Conservation (phyloP, 2,797 vertebrate genomes). For the Bufotes viridis region DNA sequence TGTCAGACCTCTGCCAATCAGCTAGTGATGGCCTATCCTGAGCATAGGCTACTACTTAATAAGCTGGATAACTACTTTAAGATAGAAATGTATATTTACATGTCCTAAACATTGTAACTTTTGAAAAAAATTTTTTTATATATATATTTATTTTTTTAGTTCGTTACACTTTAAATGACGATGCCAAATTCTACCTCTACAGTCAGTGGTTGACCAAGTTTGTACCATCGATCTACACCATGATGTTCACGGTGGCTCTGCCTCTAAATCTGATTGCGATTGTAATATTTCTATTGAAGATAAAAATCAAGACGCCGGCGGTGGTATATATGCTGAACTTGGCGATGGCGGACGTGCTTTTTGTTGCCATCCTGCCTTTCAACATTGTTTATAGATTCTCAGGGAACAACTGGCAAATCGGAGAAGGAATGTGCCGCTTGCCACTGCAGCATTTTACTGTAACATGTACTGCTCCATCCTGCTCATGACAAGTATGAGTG, state of each 20-base stretch:
- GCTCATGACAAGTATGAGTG: constrained; percentile 88
- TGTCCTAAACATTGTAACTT: background rate
- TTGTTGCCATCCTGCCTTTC: constrained; percentile 83
- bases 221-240: constrained; percentile 85
- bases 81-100: no score
- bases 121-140: background rate
- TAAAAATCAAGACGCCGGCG: constrained; percentile 85
- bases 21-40: no score
- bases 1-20: no score
- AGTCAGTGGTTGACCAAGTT: constrained; percentile 81
- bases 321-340: constrained; percentile 91
- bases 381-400: constrained; percentile 89
- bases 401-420: constrained; percentile 86
- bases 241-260: constrained; percentile 81
- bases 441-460: constrained; percentile 87
- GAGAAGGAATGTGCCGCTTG: constrained; percentile 80
- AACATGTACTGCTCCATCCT: constrained; percentile 94
- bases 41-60: no score
- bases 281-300: constrained; percentile 83
- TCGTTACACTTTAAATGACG: constrained; percentile 34
- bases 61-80: no score
- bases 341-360: constrained; percentile 86
- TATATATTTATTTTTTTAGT: constrained; percentile 58
- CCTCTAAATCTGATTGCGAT: constrained; percentile 85
- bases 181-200: constrained; percentile 78